A percentile compares a stretch with the other conserved stretches of the same genome.
These are phyloP conservation scores for Aselliscus stoliczkanus DNA, from an alignment of 2,797 vertebrate species.

Conservation along the genomic window DNA sequence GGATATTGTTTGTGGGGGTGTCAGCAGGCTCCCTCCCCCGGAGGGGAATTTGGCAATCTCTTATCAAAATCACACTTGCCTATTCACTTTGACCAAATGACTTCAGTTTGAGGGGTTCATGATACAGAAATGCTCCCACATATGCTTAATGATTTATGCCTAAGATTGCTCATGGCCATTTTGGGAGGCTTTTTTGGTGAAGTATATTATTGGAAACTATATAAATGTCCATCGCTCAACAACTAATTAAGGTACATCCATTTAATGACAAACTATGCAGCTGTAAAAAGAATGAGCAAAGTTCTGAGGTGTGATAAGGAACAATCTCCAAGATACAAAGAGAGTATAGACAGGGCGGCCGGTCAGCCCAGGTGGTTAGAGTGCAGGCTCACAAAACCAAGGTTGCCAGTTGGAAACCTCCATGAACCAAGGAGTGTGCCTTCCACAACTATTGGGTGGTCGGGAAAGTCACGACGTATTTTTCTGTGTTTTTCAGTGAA, in stretches of 20 bases:
- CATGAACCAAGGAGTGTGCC: no score
- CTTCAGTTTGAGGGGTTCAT: neutral
- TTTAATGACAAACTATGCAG: neutral
- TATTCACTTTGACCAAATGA: neutral
- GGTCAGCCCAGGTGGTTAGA: no score
- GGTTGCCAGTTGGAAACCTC: no score
- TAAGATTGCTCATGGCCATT: neutral
- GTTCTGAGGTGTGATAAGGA: neutral
- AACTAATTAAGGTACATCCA: neutral
- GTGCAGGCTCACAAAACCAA: no score
- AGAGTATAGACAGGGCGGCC: no score
- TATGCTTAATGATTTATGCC: neutral
- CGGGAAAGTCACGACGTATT: no score
- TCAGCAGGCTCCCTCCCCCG: neutral
- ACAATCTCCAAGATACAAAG: neutral
- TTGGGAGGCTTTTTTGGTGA: neutral
- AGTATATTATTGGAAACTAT: neutral
- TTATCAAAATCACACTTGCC: neutral
- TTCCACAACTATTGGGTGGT: no score
- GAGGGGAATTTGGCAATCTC: conserved; percentile 13
- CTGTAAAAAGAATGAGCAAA: neutral
- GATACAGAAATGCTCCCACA: neutral
- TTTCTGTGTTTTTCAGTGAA: no score
- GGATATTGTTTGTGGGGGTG: neutral
- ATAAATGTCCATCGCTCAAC: neutral